Evolutionary conservation across 2,888 invertebrate species (phyloP), one percentile per base, ranked within the genome.

Genomic region (Malacosoma neustria): DNA sequence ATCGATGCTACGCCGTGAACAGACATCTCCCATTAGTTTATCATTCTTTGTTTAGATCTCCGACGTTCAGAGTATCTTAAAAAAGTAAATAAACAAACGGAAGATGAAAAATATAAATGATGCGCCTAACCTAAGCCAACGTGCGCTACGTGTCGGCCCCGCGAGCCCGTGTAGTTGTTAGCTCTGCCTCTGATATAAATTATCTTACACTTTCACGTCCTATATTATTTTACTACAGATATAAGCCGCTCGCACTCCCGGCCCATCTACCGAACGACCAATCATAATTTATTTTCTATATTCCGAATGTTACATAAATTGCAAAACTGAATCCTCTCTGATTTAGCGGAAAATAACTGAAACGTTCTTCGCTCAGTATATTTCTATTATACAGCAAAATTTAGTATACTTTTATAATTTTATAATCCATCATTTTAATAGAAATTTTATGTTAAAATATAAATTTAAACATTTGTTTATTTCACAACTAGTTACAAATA

Each of bases 91-190:
- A 79, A 74, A 76, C 75, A 81, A 79, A 81, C 76, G 75, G 72
- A 61, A 72, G 67, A 22, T 22, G 22, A 74, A 79, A 74, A 81
- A 82, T 82, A 84, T 82, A 80, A 85, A 84, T 80, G 80, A 84
- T 77, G 73, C 73, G 68, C 63, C 76, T 80, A 80, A 82, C 76
- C 64, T 62, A 67, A 73, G 69, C 72, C 77, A 74, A 71, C 76
- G 70, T 56, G 57, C 58, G 62, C 60, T 59, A 64, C 70, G 66
- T 66, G 73, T 53, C 66, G 68, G 52, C 60, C 54, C 53, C 56
- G 59, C 66, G 71, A 67, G 68, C 57, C 66, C 63, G 65, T 62
- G 72, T 72, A n/a, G n/a, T n/a, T n/a, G n/a, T n/a, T n/a, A n/a
- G n/a, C n/a, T n/a, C n/a, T 76, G 61, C 67, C 72, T 56, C 46